Percentiles rank a stretch among this genome's conserved stretches.
phyloP scores from a whole-genome alignment of 2,797 vertebrate genomes.

The Acanthornis magna region DNA sequence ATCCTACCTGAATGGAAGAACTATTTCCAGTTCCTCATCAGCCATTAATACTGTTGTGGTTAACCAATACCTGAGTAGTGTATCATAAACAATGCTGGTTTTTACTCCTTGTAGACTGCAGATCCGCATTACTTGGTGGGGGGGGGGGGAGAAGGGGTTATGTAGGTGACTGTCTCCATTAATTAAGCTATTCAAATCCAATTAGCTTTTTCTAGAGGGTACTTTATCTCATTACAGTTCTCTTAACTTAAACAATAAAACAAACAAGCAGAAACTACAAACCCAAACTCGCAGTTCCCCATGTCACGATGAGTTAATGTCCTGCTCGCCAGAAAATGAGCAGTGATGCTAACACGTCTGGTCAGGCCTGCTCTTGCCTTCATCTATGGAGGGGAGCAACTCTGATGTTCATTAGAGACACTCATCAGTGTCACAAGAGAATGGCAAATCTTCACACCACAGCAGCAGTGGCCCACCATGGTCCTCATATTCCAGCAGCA shows the following conservation, averaged over 20 bases:
- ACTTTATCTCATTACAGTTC: background rate
- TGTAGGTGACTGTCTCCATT: background rate
- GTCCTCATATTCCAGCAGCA: background rate
- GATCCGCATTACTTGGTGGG: background rate
- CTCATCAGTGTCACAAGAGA: background rate
- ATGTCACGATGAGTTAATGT: background rate
- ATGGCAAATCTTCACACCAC: background rate
- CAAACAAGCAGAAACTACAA: background rate
- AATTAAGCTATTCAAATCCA: conserved; percentile 21
- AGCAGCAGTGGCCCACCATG: background rate
- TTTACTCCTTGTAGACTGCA: background rate
- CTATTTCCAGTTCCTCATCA: background rate
- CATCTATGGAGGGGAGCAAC: background rate
- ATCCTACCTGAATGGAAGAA: background rate
- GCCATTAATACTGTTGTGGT: background rate
- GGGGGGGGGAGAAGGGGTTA: background rate
- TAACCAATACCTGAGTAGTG: background rate
- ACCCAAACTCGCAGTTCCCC: background rate
- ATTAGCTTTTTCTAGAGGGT: background rate
- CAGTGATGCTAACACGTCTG: background rate
- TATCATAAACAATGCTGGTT: background rate
- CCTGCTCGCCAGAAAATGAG: background rate
- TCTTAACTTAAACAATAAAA: conserved; percentile 3
- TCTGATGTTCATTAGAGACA: background rate
- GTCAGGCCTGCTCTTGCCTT: background rate